Conservation (phyloP, 30 jellyfish, hydroid and myxozoan species). For the Hydra vulgaris region DNA sequence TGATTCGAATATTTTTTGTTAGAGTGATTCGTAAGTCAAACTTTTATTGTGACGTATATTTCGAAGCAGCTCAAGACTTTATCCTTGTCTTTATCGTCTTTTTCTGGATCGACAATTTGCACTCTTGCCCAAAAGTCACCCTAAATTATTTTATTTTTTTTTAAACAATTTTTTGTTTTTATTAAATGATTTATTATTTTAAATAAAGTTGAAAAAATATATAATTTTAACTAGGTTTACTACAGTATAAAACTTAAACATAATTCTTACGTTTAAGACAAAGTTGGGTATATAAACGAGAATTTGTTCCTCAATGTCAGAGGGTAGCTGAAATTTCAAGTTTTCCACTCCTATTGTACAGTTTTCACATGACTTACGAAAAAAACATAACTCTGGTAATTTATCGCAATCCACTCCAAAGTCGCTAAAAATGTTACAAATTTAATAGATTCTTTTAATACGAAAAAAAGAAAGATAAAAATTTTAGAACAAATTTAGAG, state of each 20-base stretch:
- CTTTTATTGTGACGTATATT: background rate
- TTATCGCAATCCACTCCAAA: constrained; percentile 17
- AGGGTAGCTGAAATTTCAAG: constrained; percentile 7
- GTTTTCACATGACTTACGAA: constrained; percentile 1
- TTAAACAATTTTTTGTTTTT: background rate
- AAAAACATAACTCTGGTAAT: constrained; percentile 19
- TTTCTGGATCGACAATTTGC: background rate
- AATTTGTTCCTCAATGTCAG: constrained; percentile 8
- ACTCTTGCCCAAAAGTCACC: background rate
- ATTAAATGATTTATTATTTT: too few species aligned
- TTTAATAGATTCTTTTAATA: background rate
- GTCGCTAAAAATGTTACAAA: constrained; percentile 12
- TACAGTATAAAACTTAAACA: background rate
- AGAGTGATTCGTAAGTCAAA: background rate
- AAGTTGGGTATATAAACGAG: constrained; percentile 12
- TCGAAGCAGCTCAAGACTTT: background rate
- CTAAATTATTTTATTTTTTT: background rate
- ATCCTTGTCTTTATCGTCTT: background rate
- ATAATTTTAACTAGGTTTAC: too few species aligned
- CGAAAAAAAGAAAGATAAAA: background rate
- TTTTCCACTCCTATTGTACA: constrained; percentile 10
- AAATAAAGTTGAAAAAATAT: too few species aligned
- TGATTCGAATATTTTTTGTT: background rate
- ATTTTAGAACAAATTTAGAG: background rate
- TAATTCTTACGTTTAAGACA: constrained; percentile 20